Conservation (phyloP, 92 coral and sea anemone genomes). For the Bergia sp. region DNA sequence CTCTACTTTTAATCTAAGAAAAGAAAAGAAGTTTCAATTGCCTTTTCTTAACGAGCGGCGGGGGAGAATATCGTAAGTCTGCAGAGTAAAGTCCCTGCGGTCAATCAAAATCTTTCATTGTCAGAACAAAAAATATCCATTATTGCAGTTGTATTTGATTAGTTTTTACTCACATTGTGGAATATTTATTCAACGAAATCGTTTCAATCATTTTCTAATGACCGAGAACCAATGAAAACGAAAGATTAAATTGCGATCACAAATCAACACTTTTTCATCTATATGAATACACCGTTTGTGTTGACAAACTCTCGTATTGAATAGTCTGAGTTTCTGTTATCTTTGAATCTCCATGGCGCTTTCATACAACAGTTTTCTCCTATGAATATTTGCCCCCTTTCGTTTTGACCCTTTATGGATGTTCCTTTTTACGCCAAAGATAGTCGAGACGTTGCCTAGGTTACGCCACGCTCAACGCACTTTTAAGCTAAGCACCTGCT, state of each 20-base stretch:
- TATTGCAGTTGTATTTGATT: constrained; percentile 15
- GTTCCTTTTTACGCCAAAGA: constrained; percentile 15
- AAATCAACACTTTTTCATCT: constrained; percentile 3
- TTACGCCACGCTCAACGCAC: constrained; percentile 20
- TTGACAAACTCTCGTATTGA: neutral
- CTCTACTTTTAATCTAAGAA: neutral
- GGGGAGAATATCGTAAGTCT: neutral
- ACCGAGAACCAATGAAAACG: constrained; percentile 24
- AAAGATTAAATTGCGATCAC: constrained; percentile 11
- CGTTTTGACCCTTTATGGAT: neutral
- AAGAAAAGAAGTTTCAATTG: neutral
- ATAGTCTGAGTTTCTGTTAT: constrained; percentile 2
- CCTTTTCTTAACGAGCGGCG: neutral
- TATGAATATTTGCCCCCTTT: neutral
- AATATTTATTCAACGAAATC: constrained; percentile 36
- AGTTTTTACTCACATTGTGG: constrained; percentile 29
- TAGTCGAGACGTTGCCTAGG: constrained; percentile 22
- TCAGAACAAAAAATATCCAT: neutral
- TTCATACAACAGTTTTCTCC: neutral
- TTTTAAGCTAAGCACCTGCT: constrained; percentile 32
- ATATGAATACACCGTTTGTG: constrained; percentile 17
- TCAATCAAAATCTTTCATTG: constrained; percentile 20
- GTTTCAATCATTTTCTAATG: constrained; percentile 21
- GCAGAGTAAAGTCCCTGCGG: neutral
- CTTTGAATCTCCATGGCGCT: neutral